phyloP scores from a whole-genome alignment of 2,888 invertebrate species.

The Strigamia transsilvanica region DNA sequence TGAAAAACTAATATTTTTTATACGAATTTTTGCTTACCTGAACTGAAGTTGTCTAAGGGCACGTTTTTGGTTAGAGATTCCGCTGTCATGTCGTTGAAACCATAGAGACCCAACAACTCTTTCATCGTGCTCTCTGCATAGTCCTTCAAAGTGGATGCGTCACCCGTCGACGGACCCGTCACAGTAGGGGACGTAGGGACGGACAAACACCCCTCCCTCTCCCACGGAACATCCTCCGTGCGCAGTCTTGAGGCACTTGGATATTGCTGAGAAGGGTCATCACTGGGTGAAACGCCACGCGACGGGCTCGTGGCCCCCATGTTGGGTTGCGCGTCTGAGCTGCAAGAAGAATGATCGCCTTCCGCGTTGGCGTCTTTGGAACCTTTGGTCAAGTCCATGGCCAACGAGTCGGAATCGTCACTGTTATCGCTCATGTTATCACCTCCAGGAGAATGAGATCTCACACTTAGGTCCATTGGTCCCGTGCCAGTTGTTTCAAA shows the following conservation, averaged over 20 bases:
- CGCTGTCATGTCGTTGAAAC: slow-evolving; percentile 76
- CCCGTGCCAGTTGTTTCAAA: slow-evolving; percentile 53
- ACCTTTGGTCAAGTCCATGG: slow-evolving; percentile 62
- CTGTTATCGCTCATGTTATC: slow-evolving; percentile 61
- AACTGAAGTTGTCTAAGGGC: slow-evolving; percentile 75
- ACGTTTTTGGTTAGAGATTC: slow-evolving; percentile 72
- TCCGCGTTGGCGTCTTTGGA: slow-evolving; percentile 54
- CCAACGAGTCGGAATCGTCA: slow-evolving; percentile 65
- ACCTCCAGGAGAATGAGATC: slow-evolving; percentile 52
- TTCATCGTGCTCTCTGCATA: slow-evolving; percentile 83
- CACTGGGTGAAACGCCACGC: slow-evolving; percentile 14
- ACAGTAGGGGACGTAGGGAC: slow-evolving; percentile 54
- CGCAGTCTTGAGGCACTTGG: slow-evolving; percentile 47
- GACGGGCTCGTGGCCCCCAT: slow-evolving; percentile 30
- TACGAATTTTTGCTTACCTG: slow-evolving; percentile 67
- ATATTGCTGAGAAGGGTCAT: slow-evolving; percentile 27
- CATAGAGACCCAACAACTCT: slow-evolving; percentile 79
- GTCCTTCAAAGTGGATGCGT: slow-evolving; percentile 75
- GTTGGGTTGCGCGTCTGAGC: slow-evolving; percentile 57
- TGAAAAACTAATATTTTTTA: neutral
- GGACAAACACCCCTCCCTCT: slow-evolving; percentile 18
- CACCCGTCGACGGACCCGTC: slow-evolving; percentile 58
- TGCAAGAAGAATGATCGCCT: slow-evolving; percentile 50
- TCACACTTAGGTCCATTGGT: slow-evolving; percentile 57
- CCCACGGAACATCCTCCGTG: slow-evolving; percentile 33